These are phyloP conservation scores for Aurelia sp. DNA, from an alignment of 30 jellyfish, hydroid and myxozoan genomes.

Conservation along the genomic window DNA sequence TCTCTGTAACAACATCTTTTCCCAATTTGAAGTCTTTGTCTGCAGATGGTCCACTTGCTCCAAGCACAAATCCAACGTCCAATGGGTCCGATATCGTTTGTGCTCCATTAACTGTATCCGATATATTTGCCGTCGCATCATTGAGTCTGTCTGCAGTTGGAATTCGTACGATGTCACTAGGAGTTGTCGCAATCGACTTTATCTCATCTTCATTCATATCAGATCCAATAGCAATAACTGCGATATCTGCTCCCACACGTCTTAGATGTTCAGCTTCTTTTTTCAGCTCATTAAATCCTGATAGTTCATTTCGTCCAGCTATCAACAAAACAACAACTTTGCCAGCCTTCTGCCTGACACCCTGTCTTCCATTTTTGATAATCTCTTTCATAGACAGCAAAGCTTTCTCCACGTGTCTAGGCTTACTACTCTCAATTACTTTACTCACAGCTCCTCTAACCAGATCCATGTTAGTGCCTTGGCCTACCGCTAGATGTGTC, in stretches of 20 bases:
- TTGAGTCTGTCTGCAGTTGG: slow-evolving; percentile 1
- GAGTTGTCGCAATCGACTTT: slow-evolving; percentile 15
- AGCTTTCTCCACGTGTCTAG: slow-evolving; percentile 32
- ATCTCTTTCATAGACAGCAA: slow-evolving; percentile 4
- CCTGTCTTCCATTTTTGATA: not conserved
- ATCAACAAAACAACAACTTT: slow-evolving; percentile 40
- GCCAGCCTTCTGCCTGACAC: slow-evolving; percentile 29
- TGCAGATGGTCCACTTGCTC: slow-evolving; percentile 55
- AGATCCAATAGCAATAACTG: slow-evolving; percentile 50
- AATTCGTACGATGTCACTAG: slow-evolving; percentile 6
- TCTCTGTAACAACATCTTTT: slow-evolving; percentile 18
- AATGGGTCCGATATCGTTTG: not conserved
- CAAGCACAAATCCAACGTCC: slow-evolving; percentile 61
- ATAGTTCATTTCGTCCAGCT: slow-evolving; percentile 23
- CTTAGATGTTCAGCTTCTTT: slow-evolving; percentile 8
- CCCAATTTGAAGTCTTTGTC: slow-evolving; percentile 39
- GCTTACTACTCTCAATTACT: not conserved
- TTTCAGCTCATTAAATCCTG: not conserved
- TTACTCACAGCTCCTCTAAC: slow-evolving; percentile 11
- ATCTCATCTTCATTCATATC: slow-evolving; percentile 23
- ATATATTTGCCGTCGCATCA: slow-evolving; percentile 9
- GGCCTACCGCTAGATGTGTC: slow-evolving; percentile 6
- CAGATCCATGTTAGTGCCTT: slow-evolving; percentile 1
- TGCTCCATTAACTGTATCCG: slow-evolving; percentile 1
- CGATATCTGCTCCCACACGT: slow-evolving; percentile 18